These are phyloP conservation scores for Alviniconcha marisindica DNA, from an alignment of 1,140 invertebrate species.

Conservation along the genomic window DNA sequence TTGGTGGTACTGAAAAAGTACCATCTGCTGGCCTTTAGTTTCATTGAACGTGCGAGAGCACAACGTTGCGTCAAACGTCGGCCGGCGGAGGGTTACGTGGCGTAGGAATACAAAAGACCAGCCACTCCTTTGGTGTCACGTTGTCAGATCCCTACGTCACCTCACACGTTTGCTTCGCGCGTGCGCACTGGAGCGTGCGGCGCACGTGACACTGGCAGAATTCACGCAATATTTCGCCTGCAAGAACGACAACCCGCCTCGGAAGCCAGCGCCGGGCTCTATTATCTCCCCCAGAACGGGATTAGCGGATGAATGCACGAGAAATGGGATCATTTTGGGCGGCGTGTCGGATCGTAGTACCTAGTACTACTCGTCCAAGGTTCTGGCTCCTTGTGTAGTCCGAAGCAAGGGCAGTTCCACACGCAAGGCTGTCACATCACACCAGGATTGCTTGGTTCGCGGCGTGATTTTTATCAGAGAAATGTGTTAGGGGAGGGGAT, in stretches of 20 bases:
- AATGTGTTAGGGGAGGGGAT: neutral
- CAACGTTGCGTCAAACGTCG: neutral
- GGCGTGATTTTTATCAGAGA: neutral
- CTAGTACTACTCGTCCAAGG: neutral
- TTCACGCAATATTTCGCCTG: constrained; percentile 11
- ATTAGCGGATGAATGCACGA: neutral
- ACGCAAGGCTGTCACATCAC: too few species aligned
- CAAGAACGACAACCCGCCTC: neutral
- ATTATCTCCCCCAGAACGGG: neutral
- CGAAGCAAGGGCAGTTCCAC: neutral
- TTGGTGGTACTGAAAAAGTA: too few species aligned
- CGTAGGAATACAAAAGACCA: neutral
- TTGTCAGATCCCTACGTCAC: constrained; percentile 26
- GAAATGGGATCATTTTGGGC: constrained; percentile 4
- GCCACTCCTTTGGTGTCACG: constrained; percentile 6
- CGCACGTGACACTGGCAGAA: constrained; percentile 10
- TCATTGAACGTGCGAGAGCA: too few species aligned
- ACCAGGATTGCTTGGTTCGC: too few species aligned
- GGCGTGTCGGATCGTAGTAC: neutral
- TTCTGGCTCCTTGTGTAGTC: neutral
- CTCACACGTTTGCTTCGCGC: constrained; percentile 12
- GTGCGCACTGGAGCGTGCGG: constrained; percentile 12
- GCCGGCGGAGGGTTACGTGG: neutral
- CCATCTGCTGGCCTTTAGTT: constrained; percentile 14
- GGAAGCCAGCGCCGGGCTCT: neutral